Evolutionary conservation across 1,140 invertebrate genomes (phyloP), one percentile per base, ranked within the genome.

Genomic region (Galleria mellonella): DNA sequence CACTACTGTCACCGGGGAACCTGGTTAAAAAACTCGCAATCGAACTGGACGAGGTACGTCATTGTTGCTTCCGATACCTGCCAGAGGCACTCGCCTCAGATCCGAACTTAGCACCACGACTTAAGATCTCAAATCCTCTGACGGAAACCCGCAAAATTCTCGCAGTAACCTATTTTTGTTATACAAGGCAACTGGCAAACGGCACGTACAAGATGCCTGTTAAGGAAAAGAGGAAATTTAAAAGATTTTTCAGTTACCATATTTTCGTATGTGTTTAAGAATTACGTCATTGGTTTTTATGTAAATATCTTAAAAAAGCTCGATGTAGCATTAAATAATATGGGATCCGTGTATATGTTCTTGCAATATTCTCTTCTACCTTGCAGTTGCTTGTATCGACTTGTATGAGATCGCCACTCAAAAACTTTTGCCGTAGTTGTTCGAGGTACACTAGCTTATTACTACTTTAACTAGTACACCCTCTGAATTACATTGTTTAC

Each of bases 1-100:
- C 32, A 58, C 29, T 11, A 40, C 43, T 35, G 17, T 46, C 44
- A 51, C 32, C 27, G 40, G 62, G 64, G 68, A 66, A 67, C 57
- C 61, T 67, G 69, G 67, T 67, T 63, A 74, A 77, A 79, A 78
- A 74, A 63, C 55, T 61, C 57, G 64, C 72, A 69, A 61, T 71
- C 66, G 66, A 53, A 70, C 71, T 75, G 72, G 72, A 62, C 61
- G 59, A 66, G 64, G 59, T 67, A 68, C 68, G 67, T 76, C 65
- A 73, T 68, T 71, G 64, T 64, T 60, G 72, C 60, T 65, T 61
- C 63, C 64, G 68, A 73, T 73, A 64, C 62, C 59, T 55, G 60
- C 62, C 58, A 62, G 42, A 40, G 42, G 28, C 45, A 23, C 17
- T 23, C 17, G 6, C 17, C 2, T 3, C 46, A 32, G 32, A 41